Conservation (phyloP, 1,140 invertebrate genomes). For the Calycopis cecrops region DNA sequence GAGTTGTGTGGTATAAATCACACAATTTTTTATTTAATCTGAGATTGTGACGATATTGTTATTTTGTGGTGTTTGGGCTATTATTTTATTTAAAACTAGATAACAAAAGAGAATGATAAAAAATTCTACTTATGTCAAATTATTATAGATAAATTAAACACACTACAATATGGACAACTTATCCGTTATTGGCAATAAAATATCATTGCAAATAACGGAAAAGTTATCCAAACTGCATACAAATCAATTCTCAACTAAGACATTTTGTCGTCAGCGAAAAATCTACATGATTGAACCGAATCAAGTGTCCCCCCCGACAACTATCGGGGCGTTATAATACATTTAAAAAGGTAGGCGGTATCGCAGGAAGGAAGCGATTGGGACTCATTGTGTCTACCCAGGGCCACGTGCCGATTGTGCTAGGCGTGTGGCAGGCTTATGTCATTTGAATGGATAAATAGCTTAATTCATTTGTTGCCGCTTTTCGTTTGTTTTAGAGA, state of each 20-base stretch:
- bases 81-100: no score
- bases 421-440: slow-evolving; percentile 18
- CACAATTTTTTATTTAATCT: no score
- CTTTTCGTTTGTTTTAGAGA: no score
- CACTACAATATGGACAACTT: no score
- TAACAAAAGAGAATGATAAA: no score
- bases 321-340: slow-evolving; percentile 37
- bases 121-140: no score
- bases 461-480: slow-evolving; percentile 5
- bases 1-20: no score
- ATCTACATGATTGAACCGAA: slow-evolving; percentile 19
- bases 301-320: slow-evolving; percentile 24
- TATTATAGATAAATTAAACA: no score
- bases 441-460: slow-evolving; percentile 17
- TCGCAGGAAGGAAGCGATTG: slow-evolving; percentile 41
- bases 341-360: slow-evolving; percentile 43
- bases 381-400: slow-evolving; percentile 17
- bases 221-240: background rate
- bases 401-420: slow-evolving; percentile 30
- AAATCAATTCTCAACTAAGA: background rate
- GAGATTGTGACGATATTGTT: no score
- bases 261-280: slow-evolving; percentile 21
- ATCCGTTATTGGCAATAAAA: no score
- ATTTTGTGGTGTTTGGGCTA: no score
- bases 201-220: no score